phyloP scores from a whole-genome alignment of 64 coral and sea anemone genomes.

The Pocillopora damicornis region DNA sequence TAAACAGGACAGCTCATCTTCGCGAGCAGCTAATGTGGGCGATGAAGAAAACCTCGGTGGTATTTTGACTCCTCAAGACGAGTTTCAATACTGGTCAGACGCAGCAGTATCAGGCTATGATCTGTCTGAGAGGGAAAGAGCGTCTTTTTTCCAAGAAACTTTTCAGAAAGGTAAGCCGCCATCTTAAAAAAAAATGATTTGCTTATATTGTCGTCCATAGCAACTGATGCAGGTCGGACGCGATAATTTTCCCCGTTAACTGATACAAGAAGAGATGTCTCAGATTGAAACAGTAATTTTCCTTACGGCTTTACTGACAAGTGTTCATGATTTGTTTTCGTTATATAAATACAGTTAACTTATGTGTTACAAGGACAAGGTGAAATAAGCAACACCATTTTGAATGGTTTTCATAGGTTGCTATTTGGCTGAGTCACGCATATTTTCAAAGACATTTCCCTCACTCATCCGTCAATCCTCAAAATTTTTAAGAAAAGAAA shows the following conservation, averaged over 20 bases:
- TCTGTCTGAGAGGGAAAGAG: conserved; percentile 87
- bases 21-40: conserved; percentile 23
- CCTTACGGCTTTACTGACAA: neutral
- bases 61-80: conserved; percentile 96
- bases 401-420: too few species aligned
- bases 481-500: too few species aligned
- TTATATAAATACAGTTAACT: too few species aligned
- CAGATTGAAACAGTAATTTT: neutral
- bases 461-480: too few species aligned
- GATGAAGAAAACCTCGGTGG: conserved; percentile 72
- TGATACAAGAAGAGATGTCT: neutral
- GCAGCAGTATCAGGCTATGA: conserved; percentile 95
- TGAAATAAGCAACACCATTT: too few species aligned
- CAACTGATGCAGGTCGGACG: conserved; percentile 26
- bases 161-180: conserved; percentile 84
- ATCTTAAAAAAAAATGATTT: neutral
- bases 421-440: too few species aligned
- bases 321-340: too few species aligned
- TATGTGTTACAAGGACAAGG: too few species aligned
- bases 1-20: conserved; percentile 66
- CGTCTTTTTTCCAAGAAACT: conserved; percentile 94
- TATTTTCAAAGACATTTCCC: too few species aligned
- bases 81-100: conserved; percentile 98
- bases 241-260: neutral
- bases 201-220: conserved; percentile 72